These are phyloP conservation scores for Morpho achilles DNA, from an alignment of 2,888 invertebrate genomes.

Conservation along the genomic window DNA sequence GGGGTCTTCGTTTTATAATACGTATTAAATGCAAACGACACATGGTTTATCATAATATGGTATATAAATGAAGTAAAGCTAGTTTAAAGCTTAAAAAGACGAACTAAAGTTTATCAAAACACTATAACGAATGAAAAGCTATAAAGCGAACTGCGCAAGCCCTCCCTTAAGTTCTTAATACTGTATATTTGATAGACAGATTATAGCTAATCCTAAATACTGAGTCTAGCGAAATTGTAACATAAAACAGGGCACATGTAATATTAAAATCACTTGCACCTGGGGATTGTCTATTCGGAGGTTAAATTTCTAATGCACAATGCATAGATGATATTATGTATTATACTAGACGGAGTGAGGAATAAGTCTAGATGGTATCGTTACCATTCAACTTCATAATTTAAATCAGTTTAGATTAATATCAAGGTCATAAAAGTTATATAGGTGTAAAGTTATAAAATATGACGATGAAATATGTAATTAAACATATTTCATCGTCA, in stretches of 20 bases:
- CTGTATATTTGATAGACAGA: not conserved
- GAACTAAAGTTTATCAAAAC: not conserved
- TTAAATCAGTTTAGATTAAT: too few relatives aligned
- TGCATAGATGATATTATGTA: conserved; percentile 8
- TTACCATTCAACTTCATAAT: not conserved
- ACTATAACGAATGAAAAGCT: conserved; percentile 3
- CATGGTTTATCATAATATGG: too few relatives aligned
- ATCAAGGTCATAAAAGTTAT: too few relatives aligned
- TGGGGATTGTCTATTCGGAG: conserved; percentile 2
- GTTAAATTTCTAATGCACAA: conserved; percentile 8
- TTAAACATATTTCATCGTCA: too few relatives aligned
- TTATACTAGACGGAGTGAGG: conserved; percentile 2
- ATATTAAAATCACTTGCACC: conserved; percentile 14
- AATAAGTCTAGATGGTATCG: conserved; percentile 1
- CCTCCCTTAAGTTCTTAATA: not conserved
- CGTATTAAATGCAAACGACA: too few relatives aligned
- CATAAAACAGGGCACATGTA: conserved; percentile 4
- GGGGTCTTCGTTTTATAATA: too few relatives aligned
- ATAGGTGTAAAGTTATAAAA: too few relatives aligned
- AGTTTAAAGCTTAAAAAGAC: too few relatives aligned
- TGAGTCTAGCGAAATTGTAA: conserved; percentile 1
- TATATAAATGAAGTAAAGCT: too few relatives aligned
- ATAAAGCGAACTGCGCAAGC: not conserved
- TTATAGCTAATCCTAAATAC: not conserved
- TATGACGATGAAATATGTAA: too few relatives aligned